These are phyloP conservation scores for Oxystoma pomonae DNA, from an alignment of 2,888 invertebrate genomes.

Conservation along the genomic window DNA sequence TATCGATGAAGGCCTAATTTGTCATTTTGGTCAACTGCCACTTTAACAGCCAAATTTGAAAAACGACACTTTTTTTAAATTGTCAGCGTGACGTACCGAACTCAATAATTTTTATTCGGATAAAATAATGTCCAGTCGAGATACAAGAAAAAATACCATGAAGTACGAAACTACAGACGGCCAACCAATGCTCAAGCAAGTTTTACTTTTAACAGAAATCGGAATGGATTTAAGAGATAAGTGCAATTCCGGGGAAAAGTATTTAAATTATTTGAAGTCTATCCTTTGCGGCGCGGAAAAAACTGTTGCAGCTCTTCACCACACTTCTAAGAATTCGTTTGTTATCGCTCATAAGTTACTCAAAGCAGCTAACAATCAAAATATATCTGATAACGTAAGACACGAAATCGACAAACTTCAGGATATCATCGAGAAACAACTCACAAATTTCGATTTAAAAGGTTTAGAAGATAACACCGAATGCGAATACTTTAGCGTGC, in stretches of 20 bases:
- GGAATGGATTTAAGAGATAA: conserved; percentile 43
- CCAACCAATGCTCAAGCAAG: conserved; percentile 28
- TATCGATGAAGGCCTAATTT: too few relatives aligned
- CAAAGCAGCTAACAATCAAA: conserved; percentile 19
- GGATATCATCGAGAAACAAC: conserved; percentile 42
- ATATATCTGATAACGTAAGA: conserved; percentile 28
- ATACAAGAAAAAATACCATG: background rate
- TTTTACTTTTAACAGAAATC: conserved; percentile 43
- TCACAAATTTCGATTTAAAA: conserved; percentile 39
- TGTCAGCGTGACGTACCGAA: background rate
- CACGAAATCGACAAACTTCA: conserved; percentile 42
- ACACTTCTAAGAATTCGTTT: conserved; percentile 40
- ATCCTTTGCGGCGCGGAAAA: conserved; percentile 39
- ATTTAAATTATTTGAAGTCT: conserved; percentile 42
- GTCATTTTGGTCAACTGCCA: too few relatives aligned
- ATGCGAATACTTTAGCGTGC: conserved; percentile 24
- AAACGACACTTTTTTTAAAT: background rate
- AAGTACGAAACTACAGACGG: background rate
- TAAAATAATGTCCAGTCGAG: background rate
- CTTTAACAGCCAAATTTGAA: too few relatives aligned
- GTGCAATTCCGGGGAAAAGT: conserved; percentile 43
- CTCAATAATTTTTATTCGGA: too few relatives aligned
- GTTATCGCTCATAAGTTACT: conserved; percentile 40
- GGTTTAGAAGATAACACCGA: conserved; percentile 26
- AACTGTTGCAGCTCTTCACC: conserved; percentile 41